Percentiles rank a stretch among this genome's conserved stretches.
phyloP scores from a whole-genome alignment of 1,140 invertebrate species.

The Bursaphelenchus mucronatus region DNA sequence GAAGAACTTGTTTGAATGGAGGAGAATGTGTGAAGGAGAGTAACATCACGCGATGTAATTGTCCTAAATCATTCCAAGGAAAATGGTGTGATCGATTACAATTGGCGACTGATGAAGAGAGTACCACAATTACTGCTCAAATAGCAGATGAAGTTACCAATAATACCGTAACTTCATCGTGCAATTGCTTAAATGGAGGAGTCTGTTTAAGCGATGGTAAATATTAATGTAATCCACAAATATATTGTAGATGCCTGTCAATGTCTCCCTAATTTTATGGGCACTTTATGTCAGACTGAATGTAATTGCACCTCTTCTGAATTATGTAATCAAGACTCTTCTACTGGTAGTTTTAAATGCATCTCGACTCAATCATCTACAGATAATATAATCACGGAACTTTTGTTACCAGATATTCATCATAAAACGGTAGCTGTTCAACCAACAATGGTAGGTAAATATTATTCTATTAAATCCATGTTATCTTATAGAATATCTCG shows the following conservation, averaged over 20 bases:
- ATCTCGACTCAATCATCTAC: not conserved
- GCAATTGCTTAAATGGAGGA: slow-evolving; percentile 14
- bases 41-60: slow-evolving; percentile 1
- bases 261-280: slow-evolving; percentile 1
- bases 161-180: too few relatives aligned
- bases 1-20: slow-evolving; percentile 13
- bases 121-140: too few relatives aligned
- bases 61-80: slow-evolving; percentile 11
- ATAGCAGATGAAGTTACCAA: too few relatives aligned
- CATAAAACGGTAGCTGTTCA: too few relatives aligned
- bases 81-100: slow-evolving; percentile 21
- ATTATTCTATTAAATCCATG: not conserved
- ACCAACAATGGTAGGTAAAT: too few relatives aligned
- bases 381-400: too few relatives aligned
- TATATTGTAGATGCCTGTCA: not conserved
- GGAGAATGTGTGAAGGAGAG: slow-evolving; percentile 14
- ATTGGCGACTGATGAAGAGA: not conserved
- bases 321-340: not conserved
- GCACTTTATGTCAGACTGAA: not conserved
- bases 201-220: slow-evolving; percentile 7
- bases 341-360: slow-evolving; percentile 2
- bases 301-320: slow-evolving; percentile 6
- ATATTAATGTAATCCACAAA: not conserved
- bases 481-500: slow-evolving; percentile 18
- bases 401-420: too few relatives aligned